These are phyloP conservation scores for Catostomus latipinnis DNA, from an alignment of 2,797 vertebrate genomes.

Conservation along the genomic window DNA sequence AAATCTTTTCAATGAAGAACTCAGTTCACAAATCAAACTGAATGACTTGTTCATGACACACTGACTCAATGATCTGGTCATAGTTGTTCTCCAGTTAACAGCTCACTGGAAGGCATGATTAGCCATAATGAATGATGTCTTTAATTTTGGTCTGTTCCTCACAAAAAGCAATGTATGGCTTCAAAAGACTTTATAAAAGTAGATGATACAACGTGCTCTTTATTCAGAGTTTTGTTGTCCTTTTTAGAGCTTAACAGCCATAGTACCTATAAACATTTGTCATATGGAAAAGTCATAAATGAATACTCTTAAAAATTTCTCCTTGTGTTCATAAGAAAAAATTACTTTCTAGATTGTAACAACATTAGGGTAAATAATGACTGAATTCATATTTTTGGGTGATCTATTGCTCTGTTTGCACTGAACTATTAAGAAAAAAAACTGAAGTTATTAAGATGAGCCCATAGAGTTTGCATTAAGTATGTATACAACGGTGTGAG, in stretches of 20 bases:
- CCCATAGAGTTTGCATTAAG: no score
- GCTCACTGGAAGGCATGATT: neutral
- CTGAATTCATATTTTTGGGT: neutral
- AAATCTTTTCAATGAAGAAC: neutral
- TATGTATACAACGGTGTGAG: neutral
- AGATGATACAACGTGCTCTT: no score
- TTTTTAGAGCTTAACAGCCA: neutral
- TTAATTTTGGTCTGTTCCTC: neutral
- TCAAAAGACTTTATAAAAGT: neutral
- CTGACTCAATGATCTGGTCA: no score
- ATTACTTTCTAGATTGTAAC: no score
- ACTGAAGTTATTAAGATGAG: no score
- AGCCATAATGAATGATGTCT: neutral
- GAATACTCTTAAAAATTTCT: no score
- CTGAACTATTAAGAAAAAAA: no score
- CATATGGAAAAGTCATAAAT: neutral
- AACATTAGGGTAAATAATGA: no score
- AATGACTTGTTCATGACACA: no score
- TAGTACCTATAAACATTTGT: neutral
- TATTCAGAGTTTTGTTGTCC: neutral
- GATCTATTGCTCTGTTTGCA: neutral
- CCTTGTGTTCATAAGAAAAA: no score
- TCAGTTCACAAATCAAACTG: no score
- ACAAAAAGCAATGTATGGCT: neutral
- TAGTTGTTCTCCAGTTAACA: neutral